Conservation (phyloP, 2,797 vertebrate species). For the Valencia hispanica region DNA sequence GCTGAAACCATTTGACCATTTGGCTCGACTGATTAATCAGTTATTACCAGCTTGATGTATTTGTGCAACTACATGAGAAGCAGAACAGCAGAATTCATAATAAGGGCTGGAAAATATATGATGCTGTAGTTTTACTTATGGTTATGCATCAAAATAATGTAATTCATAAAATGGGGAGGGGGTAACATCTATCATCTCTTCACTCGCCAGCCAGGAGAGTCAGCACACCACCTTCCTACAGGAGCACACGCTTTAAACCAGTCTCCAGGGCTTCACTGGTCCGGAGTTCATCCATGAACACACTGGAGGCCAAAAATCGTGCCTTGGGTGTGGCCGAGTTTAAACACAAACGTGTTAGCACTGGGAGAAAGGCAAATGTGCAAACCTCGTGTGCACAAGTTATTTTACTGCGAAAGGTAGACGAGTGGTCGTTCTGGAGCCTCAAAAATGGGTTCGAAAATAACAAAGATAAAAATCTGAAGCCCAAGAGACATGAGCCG, state of each 20-base stretch:
- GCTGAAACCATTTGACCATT: background rate
- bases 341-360: conserved; percentile 15
- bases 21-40: background rate
- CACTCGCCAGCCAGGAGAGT: conserved; percentile 25
- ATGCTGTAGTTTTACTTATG: background rate
- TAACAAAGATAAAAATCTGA: conserved; percentile 76
- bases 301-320: conserved; percentile 35
- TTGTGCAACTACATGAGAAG: background rate
- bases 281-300: conserved; percentile 32
- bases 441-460: conserved; percentile 58
- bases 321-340: conserved; percentile 15
- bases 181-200: background rate
- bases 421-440: conserved; percentile 40
- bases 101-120: background rate
- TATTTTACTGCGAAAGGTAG: background rate
- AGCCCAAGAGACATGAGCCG: conserved; percentile 66
- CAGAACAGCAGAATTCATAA: background rate
- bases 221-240: background rate
- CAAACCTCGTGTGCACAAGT: background rate
- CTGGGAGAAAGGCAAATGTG: background rate
- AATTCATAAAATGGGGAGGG: too few species aligned
- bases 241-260: conserved; percentile 45
- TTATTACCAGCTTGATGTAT: background rate
- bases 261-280: conserved; percentile 64
- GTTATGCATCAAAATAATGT: background rate